phyloP scores from a whole-genome alignment of 2,797 vertebrate genomes.

The Rachycentron canadum region DNA sequence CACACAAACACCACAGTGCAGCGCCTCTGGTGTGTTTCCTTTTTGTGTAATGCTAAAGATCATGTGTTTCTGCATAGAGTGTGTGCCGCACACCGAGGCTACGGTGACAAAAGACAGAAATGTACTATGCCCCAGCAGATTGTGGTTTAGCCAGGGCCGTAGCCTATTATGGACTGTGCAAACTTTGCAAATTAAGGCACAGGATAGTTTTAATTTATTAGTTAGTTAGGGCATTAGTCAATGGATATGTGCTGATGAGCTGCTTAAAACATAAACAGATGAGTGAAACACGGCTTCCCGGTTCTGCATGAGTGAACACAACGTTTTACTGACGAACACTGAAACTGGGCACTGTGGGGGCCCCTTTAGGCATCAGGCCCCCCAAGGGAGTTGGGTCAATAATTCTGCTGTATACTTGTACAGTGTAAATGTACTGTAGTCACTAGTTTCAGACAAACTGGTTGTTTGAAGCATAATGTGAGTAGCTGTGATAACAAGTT shows the following conservation, averaged over 20 bases:
- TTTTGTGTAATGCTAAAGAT: constrained; percentile 28
- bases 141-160: background rate
- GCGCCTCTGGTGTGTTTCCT: constrained; percentile 25
- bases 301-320: constrained; percentile 19
- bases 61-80: constrained; percentile 10
- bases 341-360: background rate
- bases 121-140: background rate
- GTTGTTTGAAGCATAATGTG: constrained; percentile 1
- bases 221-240: constrained; percentile 3
- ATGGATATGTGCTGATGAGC: constrained; percentile 15
- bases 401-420: background rate
- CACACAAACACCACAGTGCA: constrained; percentile 24
- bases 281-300: constrained; percentile 1
- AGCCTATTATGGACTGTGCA: background rate
- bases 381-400: background rate
- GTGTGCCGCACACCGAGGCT: constrained; percentile 11
- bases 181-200: background rate
- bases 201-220: background rate
- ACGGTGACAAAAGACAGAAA: constrained; percentile 6
- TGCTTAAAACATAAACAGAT: constrained; percentile 21
- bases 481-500: constrained; percentile 10
- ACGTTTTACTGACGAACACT: background rate
- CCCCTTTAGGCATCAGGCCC: background rate
- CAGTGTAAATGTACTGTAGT: background rate
- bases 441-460: background rate